Evolutionary conservation across 2,113 vertebrate genomes (phyloP), one percentile per base, ranked within the genome.

Genomic region (Hippopotamus amphibius): DNA sequence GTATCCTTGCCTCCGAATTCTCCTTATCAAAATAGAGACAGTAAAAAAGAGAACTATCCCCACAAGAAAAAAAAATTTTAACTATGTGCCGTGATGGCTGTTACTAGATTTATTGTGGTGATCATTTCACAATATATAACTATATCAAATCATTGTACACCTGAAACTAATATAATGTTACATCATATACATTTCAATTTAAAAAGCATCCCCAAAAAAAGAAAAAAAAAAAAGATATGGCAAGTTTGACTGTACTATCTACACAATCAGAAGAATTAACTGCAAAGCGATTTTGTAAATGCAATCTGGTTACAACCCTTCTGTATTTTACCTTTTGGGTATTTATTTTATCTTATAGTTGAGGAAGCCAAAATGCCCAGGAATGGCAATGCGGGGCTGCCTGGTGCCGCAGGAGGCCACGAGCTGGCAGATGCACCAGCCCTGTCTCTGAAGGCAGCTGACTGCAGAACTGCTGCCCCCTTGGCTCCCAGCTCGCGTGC

Each of bases 401-500:
- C 3, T 0, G n/a, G 4, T 50, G 33, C 9, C 48, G 61, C 63
- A 69, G 30, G 43, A n/a, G 41, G 22, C 24, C 12, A 0, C 0
- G 1, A 68, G 22, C 43, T 65, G 2, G 50, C 24, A 61, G 50
- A 7, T 26, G 6, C 14, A 5, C 37, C n/a, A 26, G 33, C 2
- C 41, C 26, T 24, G 13, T 22, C 22, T 2, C 68, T 2, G 1
- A 48, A 80, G 50, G 21, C 90, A 95, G 71, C 43, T 85, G 71
- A 84, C 86, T 12, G 12, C 0, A 30, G 53, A 63, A 26, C 4
- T 15, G 5, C 28, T 6, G 6, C 28, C 46, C 19, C 22, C 22
- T 55, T 12, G 3, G 4, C 7, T 28, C 30, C 61, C 68, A 24
- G 10, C 30, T n/a, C 2, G 0, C 3, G 8, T 41, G 1, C 65